Percentiles rank a stretch among this genome's conserved stretches.
Conservation (phyloP, 1,140 invertebrate species). For the Nasonia vitripennis region DNA sequence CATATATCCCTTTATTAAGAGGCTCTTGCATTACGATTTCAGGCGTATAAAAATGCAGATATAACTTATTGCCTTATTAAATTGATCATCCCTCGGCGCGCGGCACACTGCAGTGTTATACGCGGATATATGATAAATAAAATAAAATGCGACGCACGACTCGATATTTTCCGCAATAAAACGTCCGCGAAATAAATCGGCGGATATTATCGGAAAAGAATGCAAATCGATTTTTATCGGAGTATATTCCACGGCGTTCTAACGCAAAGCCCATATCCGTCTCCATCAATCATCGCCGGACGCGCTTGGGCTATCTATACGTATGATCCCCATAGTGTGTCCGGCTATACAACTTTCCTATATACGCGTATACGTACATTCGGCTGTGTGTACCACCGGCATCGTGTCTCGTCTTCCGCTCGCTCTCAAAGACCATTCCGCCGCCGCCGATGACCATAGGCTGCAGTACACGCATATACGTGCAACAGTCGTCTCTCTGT, state of each 20-base stretch:
- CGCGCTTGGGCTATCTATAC: not conserved
- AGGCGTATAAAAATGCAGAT: not conserved
- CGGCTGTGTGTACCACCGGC: not conserved
- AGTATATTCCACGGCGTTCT: not conserved
- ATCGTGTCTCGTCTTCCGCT: not conserved
- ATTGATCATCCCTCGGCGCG: not conserved
- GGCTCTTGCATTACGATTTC: not conserved
- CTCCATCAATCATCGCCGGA: not conserved
- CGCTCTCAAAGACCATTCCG: slow-evolving; percentile 26
- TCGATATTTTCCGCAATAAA: not conserved
- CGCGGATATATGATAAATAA: not conserved
- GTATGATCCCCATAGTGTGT: not conserved
- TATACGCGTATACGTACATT: not conserved
- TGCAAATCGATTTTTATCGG: not conserved
- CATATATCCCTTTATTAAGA: not conserved
- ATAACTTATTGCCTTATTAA: slow-evolving; percentile 1
- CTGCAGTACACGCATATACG: not conserved
- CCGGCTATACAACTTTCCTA: not conserved
- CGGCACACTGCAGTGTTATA: not conserved
- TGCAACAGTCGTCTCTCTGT: not conserved
- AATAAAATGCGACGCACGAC: not conserved
- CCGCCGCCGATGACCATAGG: not conserved
- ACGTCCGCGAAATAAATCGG: too few species aligned
- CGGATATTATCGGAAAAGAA: not conserved
- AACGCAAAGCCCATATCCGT: not conserved